These are phyloP conservation scores for Meloidogyne exigua DNA, from an alignment of 1,140 invertebrate genomes.

Conservation along the genomic window DNA sequence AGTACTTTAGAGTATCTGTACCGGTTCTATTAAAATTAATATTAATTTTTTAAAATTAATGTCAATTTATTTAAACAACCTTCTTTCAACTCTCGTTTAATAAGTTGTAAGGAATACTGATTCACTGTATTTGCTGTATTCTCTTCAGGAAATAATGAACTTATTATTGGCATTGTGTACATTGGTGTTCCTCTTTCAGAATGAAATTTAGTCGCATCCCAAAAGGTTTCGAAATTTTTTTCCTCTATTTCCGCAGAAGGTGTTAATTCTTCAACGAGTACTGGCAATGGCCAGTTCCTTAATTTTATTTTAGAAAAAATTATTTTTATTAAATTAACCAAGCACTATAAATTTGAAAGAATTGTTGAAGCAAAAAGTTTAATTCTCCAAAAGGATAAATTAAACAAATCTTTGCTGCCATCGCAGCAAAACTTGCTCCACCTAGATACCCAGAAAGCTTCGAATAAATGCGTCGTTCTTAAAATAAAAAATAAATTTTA, in stretches of 20 bases:
- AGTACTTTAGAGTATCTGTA: too few species aligned
- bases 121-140: conserved; percentile 11
- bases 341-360: conserved; percentile 15
- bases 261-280: conserved; percentile 13
- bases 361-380: conserved; percentile 1
- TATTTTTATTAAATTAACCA: too few species aligned
- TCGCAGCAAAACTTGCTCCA: neutral
- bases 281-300: neutral
- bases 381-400: conserved; percentile 12
- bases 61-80: too few species aligned
- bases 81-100: neutral
- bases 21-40: too few species aligned
- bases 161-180: conserved; percentile 5
- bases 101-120: neutral
- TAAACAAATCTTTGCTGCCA: conserved; percentile 16
- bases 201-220: neutral
- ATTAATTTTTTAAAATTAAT: too few species aligned
- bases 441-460: conserved; percentile 5
- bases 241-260: neutral
- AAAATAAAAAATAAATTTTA: neutral
- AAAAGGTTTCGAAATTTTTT: neutral
- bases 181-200: neutral
- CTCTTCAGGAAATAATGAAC: conserved; percentile 11
- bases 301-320: neutral
- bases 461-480: conserved; percentile 10